Evolutionary conservation across 53 echinoderm and acorn worm species (phyloP).

Genomic region (Apostichopus leukothele): DNA sequence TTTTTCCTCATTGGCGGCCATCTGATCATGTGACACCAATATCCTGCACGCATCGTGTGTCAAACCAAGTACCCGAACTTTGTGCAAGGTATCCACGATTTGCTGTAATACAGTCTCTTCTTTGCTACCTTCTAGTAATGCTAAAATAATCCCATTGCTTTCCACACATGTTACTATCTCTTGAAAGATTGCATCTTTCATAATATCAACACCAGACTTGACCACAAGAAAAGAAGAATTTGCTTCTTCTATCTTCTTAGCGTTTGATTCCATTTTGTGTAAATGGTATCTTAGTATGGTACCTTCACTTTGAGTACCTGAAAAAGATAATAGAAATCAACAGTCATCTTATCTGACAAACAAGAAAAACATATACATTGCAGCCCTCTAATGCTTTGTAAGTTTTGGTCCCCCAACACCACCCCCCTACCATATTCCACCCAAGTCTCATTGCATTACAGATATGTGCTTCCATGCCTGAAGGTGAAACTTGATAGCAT

Average conservation of each 20-base stretch:
- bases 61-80: conserved; percentile 21
- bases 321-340: no score
- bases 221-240: not conserved
- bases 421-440: no score
- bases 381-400: no score
- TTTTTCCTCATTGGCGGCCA: not conserved
- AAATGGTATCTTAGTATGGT: no score
- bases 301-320: no score
- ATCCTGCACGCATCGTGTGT: conserved; percentile 35
- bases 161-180: conserved; percentile 41
- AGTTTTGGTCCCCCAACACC: no score
- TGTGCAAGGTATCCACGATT: conserved; percentile 10
- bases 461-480: no score
- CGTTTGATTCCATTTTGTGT: not conserved
- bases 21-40: conserved; percentile 17
- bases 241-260: not conserved
- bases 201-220: conserved; percentile 30
- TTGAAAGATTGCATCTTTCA: conserved; percentile 44
- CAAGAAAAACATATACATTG: no score
- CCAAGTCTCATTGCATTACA: no score
- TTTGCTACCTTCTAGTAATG: conserved; percentile 42
- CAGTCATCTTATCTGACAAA: no score
- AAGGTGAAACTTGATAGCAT: no score
- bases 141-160: conserved; percentile 26
- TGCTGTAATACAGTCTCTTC: conserved; percentile 13